Base-by-base conservation (phyloP, 2,888 invertebrate genomes). In the Calephelis perditalis region DNA sequence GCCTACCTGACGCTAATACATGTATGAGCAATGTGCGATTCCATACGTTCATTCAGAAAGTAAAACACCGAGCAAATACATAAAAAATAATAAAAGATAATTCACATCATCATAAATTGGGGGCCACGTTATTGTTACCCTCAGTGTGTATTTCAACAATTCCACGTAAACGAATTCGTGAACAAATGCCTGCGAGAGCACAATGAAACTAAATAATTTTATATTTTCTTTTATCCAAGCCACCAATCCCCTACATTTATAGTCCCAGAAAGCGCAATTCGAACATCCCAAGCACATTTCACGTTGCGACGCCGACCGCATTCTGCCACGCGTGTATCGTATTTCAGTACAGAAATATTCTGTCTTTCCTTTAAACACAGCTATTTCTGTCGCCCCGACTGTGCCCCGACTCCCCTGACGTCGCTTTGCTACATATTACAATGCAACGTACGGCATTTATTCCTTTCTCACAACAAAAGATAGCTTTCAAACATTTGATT, bases 291-390 rank as follows among this genome's bases (percentile, higher is more conserved):
- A 40, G 49, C 49, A 15, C 49, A 52, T 52, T 49, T 52, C 49
- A 35, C 49, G 49, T 52, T 10, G 49, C 35, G 49, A 35, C 49
- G 47, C 47, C 47, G 49, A 52, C 49, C 49, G 49, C 49, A 52
- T 52, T 52, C 49, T 52, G 49, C 15, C 49, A 26, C 49, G 49
- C 35, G 49, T 52, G 35, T 52, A 52, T 52, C 49, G 49, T 52
- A 52, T 52, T 52, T 52, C 49, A 52, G 49, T 52, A 52, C 49
- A 52, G 49, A 52, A 52, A 52, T 52, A 52, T 52, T 35, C 49
- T 52, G 49, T 52, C 49, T 15, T 52, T 26, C 49, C 26, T 35
- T 35, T 52, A 52, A 52, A 52, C 49, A 52, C 49, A 35, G 49
- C 49, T 52, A 52, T 52, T 52, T 52, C 49, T 52, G 49, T 52